Conservation (phyloP, 1,140 invertebrate species). For the Drosophila mayri region DNA sequence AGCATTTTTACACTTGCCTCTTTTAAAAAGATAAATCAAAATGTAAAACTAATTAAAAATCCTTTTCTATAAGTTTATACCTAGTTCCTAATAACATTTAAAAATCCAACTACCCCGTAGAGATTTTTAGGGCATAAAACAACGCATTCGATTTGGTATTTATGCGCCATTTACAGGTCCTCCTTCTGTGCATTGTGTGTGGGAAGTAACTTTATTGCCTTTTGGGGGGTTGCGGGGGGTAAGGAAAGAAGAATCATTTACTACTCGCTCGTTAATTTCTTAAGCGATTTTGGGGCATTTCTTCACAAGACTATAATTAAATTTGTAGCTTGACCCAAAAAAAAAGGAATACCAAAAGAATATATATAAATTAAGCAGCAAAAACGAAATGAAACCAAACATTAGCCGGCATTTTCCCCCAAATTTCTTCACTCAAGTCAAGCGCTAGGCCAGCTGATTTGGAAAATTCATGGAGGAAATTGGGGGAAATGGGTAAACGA, state of each 20-base stretch:
- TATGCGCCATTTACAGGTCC: slow-evolving; percentile 29
- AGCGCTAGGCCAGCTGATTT: slow-evolving; percentile 37
- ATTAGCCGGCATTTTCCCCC: slow-evolving; percentile 17
- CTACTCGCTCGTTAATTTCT: slow-evolving; percentile 69
- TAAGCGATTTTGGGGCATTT: slow-evolving; percentile 29
- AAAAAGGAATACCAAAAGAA: neutral
- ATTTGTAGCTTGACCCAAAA: slow-evolving; percentile 20
- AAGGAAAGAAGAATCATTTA: slow-evolving; percentile 57
- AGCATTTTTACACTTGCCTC: too few relatives aligned
- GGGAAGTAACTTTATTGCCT: slow-evolving; percentile 49
- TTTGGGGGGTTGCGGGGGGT: neutral
- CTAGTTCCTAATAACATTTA: too few relatives aligned
- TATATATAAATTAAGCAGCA: neutral
- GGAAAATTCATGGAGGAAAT: slow-evolving; percentile 57
- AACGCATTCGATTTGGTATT: slow-evolving; percentile 47
- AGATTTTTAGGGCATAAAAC: slow-evolving; percentile 28
- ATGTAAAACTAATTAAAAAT: neutral
- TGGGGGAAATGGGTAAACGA: slow-evolving; percentile 62
- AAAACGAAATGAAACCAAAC: slow-evolving; percentile 7
- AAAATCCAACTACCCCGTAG: neutral
- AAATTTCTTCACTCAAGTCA: slow-evolving; percentile 11
- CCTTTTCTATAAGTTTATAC: neutral
- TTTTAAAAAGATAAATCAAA: too few relatives aligned
- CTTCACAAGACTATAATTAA: slow-evolving; percentile 33
- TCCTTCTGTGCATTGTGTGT: slow-evolving; percentile 3